Evolutionary conservation across 2,113 vertebrate genomes (phyloP), one percentile per base, ranked within the genome.

Genomic region (Psilopogon haemacephalus): DNA sequence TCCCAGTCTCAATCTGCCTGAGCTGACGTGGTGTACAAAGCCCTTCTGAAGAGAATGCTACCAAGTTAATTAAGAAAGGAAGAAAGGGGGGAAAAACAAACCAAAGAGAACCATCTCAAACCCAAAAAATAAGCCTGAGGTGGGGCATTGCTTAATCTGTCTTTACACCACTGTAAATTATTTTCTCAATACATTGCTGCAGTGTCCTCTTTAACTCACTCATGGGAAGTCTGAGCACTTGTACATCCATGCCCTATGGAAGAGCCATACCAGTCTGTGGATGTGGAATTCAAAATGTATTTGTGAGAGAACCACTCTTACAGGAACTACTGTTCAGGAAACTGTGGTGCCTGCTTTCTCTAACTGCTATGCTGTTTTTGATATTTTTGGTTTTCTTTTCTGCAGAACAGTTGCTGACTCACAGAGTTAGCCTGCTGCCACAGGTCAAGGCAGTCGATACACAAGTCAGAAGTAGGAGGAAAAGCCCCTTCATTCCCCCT

Each of bases 371-470:
- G 18, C 15, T 80, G 8, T 4, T 84, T 69, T 63, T 33, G 32
- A 40, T 6, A 17, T 83, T 75, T 67, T 63, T 50, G 12, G 7
- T 59, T 93, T 87, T 16, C 21, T 78, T 89, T 83, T 60, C 46
- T 74, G 48, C 56, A 86, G 60, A 88, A 71, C 21, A 71, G 14
- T 19, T 60, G 24, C 28, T 80, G 32, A 8, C 80, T 5, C 37
- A 72, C 37, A 35, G 30, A 55, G 40, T 60, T 54, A 56, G 27
- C 32, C 58, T 65, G 68, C 2, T 48, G 72, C 30, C 38, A 52
- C 5, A 5, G 1, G 11, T 7, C 6, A 5, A 3, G 24, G 10
- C 42, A 92, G 64, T 30, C 2, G 2, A 26, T 38, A 21, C 24
- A 56, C 3, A 11, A 71, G 37, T 33, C n/a, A 85, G 69, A 96